Evolutionary conservation across 2,888 invertebrate species (phyloP).

Genomic region (Meta bourneti): DNA sequence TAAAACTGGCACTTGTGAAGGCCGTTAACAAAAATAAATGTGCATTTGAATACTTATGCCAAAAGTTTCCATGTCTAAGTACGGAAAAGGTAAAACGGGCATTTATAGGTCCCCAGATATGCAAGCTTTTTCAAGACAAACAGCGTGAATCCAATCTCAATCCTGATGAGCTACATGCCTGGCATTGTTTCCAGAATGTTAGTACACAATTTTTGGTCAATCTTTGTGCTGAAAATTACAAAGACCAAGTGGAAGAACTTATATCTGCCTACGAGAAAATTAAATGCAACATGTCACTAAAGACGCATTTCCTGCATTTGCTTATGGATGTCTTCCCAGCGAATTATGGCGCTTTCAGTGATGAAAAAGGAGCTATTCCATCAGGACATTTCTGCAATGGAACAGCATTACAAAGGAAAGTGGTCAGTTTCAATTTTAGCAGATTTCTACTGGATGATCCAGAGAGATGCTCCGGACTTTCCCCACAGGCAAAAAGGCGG

Average conservation of each 20-base stretch:
- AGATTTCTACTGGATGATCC: no score
- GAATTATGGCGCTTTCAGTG: no score
- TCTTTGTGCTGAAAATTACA: slow-evolving; percentile 26
- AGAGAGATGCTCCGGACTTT: no score
- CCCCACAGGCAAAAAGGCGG: no score
- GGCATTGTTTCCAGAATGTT: no score
- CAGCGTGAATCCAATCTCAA: slow-evolving; percentile 19
- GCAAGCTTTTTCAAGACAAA: slow-evolving; percentile 35
- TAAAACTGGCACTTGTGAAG: not conserved
- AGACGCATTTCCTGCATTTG: not conserved
- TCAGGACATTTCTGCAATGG: no score
- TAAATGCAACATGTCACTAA: slow-evolving; percentile 1
- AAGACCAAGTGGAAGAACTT: not conserved
- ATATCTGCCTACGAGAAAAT: slow-evolving; percentile 14
- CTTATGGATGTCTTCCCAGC: no score
- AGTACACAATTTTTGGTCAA: slow-evolving; percentile 23
- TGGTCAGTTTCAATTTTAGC: no score
- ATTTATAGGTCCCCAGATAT: slow-evolving; percentile 33
- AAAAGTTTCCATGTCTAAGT: slow-evolving; percentile 32
- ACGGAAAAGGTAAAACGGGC: slow-evolving; percentile 16
- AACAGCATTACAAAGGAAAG: no score
- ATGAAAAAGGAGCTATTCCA: no score
- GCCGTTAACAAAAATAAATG: no score
- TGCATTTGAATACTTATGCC: no score
- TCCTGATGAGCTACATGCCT: slow-evolving; percentile 33